Evolutionary conservation across 2,113 vertebrate genomes (phyloP), one percentile per base, ranked within the genome.

Genomic region (Nesospiza acunhae): DNA sequence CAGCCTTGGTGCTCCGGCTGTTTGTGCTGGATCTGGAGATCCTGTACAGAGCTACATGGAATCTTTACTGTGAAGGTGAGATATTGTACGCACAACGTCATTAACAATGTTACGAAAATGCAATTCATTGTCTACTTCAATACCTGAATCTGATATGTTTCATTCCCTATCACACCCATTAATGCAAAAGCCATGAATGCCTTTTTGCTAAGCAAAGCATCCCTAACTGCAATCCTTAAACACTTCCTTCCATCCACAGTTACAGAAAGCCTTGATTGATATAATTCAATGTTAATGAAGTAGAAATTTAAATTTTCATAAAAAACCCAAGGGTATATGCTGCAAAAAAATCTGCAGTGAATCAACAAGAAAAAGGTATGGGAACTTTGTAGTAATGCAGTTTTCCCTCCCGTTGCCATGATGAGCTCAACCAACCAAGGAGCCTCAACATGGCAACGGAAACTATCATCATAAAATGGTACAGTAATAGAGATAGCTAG

Each of bases 401-500:
- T 98, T 97, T 98, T 98, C 98, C 98, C 98, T 98, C 98, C 99
- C 99, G 99, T 99, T 99, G 99, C 99, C 99, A 99, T 75, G 98
- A 98, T 97, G 98, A 98, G 97, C 97, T 98, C 97, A 84, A 93
- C 92, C 96, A 97, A 96, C 15, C 4, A 30, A 53, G 66, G 96
- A 97, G 96, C 79, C 78, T 96, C 98, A 98, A 93, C 98, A 98
- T 97, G 98, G 98, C 99, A 99, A 99, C 99, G 99, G 99, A 99
- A 99, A 99, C 99, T 99, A 99, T 99, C 99, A 99, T 99, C 99
- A 99, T 99, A 99, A 99, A 99, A 99, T 99, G 98, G 99, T 99
- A 99, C 99, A 99, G 98, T 99, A 99, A 99, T 99, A 99, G 97
- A 99, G 99, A 99, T 99, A 99, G 98, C 99, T 99, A 99, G 99